Base-by-base conservation (phyloP, 2,113 vertebrate genomes). In the Xenus cinereus region DNA sequence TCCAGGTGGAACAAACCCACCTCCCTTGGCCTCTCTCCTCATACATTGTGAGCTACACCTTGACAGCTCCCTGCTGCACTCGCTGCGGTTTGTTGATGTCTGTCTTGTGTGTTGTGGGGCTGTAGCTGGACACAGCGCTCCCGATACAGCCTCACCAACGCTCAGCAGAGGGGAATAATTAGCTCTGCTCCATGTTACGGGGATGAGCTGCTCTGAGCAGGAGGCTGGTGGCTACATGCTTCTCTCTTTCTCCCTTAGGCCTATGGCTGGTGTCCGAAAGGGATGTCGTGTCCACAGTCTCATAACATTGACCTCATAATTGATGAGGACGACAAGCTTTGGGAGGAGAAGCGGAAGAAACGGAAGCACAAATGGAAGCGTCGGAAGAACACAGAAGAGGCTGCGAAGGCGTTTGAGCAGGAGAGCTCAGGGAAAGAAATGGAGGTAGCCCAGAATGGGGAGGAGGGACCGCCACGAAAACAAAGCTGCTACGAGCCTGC, bases 301-400 rank as follows among this genome's bases (percentile, higher is more conserved):
- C 99, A 99, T 12, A 98, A 99, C 94, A 99, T 99, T 1, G 99
- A 99, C 95, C 98, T 98, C 59, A 99, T 99, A 93, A 98, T 99
- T 74, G 98, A 98, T 27, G 98, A 99, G 68, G 99, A 99, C 0
- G 99, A 99, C 94, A 98, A 98, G 68, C 87, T 76, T 27, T 97
- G 93, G 46, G 97, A 98, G 12, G 98, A 98, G 45, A 99, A 98
- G 91, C 80, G 94, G 53, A 97, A 98, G 84, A 98, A 97, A 66
- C 98, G 98, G 63, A 98, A 98, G 64, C 98, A 98, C 59, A 99
- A 96, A 89, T 98, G 98, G 87, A 98, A 97, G 39, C 98, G 97
- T 39, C 98, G 93, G 66, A 99, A 98, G 96, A 98, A 98, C 32
- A 39, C 91, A 28, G 98, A 97, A 75, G 71, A 60, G 5, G 33